Evolutionary conservation across 2,113 vertebrate species (phyloP), one percentile per base, ranked within the genome.

Genomic region (Cochlearius cochlearius): DNA sequence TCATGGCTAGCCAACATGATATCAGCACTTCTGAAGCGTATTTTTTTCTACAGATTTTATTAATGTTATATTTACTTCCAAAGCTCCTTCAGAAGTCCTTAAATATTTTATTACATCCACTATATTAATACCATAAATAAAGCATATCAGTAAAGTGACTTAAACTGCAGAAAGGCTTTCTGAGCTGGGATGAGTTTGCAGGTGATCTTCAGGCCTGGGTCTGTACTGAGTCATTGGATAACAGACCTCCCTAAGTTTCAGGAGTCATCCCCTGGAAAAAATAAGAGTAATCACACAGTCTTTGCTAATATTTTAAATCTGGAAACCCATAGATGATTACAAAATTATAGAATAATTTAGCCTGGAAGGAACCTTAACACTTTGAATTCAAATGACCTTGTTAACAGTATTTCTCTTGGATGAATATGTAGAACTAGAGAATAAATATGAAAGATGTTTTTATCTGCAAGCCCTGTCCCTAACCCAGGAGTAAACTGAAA

Each of bases 331-430:
- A 66, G 45, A 69, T 80, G 12, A 53, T 49, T 72, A 45, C 5
- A 60, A 45, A 90, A 79, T 38, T 77, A 16, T 17, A 68, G 45
- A 90, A 53, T 29, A 41, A 66, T 80, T 91, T 80, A 84, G 27
- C 38, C 72, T 77, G 72, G 36, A 91, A 93, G 45, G 13, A 29
- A 80, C 15, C 9, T 69, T 36, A 53, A 18, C 11, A 12, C 86
- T 92, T 73, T 73, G 41, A 94, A 94, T 95, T 84, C 83, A 62
- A 47, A 84, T 86, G 10, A 74, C 14, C n/a, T 81, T 66, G 50
- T 81, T 49, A 81, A 43, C 14, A 67, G 22, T 39, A 47, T 79
- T 90, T 81, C 43, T 71, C 74, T 71, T 87, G 55, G 25, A 87
- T 43, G 29, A 89, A 63, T 77, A 71, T 12, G 21, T 71, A 74